Evolutionary conservation across 1,140 invertebrate species (phyloP).

Genomic region (Homalodisca vitripennis): DNA sequence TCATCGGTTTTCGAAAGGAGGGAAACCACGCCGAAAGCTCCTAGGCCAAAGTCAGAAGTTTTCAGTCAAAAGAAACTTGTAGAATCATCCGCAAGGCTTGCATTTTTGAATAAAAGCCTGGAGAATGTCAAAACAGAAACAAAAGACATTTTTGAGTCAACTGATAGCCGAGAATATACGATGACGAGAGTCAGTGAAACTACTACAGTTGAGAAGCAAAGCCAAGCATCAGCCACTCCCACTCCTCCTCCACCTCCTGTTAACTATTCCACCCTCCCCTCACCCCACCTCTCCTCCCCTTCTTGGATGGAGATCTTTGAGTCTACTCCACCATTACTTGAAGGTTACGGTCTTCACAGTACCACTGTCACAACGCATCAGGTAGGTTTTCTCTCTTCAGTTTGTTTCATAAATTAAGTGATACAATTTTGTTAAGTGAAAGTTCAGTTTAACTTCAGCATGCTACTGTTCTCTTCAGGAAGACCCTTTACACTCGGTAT

Average conservation of each 20-base stretch:
- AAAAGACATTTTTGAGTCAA: not conserved
- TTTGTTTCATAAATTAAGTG: no score
- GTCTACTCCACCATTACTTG: constrained; percentile 38
- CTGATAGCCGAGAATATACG: not conserved
- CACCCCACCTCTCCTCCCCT: constrained; percentile 24
- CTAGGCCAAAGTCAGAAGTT: constrained; percentile 4
- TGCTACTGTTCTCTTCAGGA: no score
- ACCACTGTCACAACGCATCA: not conserved
- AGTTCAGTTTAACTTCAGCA: no score
- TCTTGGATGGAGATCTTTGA: constrained; percentile 40
- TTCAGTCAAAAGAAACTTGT: not conserved
- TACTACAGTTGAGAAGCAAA: not conserved
- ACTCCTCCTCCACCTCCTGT: constrained; percentile 39
- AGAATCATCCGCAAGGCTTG: constrained; percentile 7
- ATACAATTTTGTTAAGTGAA: no score
- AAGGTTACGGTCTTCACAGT: constrained; percentile 6
- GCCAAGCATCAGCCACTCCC: not conserved
- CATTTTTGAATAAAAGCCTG: constrained; percentile 11
- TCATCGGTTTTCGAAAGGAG: no score
- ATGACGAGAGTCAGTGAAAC: not conserved
- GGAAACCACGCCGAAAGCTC: no score
- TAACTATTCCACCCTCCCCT: constrained; percentile 42
- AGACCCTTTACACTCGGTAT: no score
- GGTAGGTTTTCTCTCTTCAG: constrained; percentile 14
- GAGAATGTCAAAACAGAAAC: constrained; percentile 25